Evolutionary conservation across 1,140 invertebrate species (phyloP), one percentile per base, ranked within the genome.

Genomic region (Bombus superbus): DNA sequence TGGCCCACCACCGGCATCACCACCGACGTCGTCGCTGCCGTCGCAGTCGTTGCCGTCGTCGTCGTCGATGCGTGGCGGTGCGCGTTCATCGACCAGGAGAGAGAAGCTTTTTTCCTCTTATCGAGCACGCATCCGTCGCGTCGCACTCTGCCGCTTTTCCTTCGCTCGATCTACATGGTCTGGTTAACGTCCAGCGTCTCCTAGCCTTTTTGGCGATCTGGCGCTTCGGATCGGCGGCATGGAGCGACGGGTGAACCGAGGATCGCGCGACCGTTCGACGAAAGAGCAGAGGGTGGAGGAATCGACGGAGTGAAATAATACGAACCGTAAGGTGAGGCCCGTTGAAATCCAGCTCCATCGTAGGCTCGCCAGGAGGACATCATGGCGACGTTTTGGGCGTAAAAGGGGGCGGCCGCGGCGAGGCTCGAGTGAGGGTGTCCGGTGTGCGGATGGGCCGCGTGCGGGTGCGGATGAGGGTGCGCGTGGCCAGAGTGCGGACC

Each of bases 291-390:
- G 0, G 47, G 18, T 0, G 18, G 18, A 6, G 47, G 0, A 18
- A 53, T 53, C 47, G 47, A 53, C 8, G 5, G 47, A 18, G 0
- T 18, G 69, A n/a, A 42, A 72, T 47, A 47, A 75, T 77, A 92
- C 86, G 92, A 93, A 97, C 97, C 97, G 90, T 98, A 98, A 32
- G 97, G 97, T 1, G 97, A 97, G 2, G 96, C 96, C 42, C 97
- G 96, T 92, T 98, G 97, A 92, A 98, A 97, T 3, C 97, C 96
- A 22, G 96, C 94, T 25, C 96, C 95, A 90, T 98, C 97, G 94
- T 98, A 98, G 71, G 97, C 96, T 75, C 97, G 96, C 97, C 97
- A 97, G 9, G 97, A 97, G 40, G 97, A 96, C 97, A 97, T 97
- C 96, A 97, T 97, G 89, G 97, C 97, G 15, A 96, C 96, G 90